Evolutionary conservation across 1,140 invertebrate genomes (phyloP), one percentile per base, ranked within the genome.

Genomic region (Parasteatoda tepidariorum): DNA sequence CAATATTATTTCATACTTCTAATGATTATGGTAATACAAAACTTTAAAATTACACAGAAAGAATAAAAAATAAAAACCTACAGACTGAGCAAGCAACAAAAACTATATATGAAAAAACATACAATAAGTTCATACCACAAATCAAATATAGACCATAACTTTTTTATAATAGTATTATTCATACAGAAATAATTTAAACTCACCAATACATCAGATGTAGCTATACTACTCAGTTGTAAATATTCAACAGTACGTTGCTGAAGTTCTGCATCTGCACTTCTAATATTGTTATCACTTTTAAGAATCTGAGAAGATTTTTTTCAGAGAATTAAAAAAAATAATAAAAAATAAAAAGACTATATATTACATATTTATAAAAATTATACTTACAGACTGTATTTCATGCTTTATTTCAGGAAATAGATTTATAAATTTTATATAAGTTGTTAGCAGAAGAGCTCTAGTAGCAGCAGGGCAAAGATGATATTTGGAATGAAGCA

Each of bases 191-290:
- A 9, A 2, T 9, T 13, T 48, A 48, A 18, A 48, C 89, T 88
- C 89, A 94, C 94, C 89, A 99, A 90, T 85, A 99, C 98, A 92
- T 99, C 98, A 31, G 96, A 94, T 64, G 97, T 97, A 13, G 98
- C 97, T 76, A 99, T 95, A 85, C 97, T 96, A 88, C 96, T 98
- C 55, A 99, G 90, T 87, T 98, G 96, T 30, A 99, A 90, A 91
- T 99, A 99, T 90, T 99, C 98, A 38, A 97, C 97, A 66, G 98
- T 97, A 88, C 98, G 92, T 89, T 99, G 98, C 88, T 99, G 98
- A 22, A 99, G 89, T 89, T 99, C 98, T 18, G 98, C 98, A 92
- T 99, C 98, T 3, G 98, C 95, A 86, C 96, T 99, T 13, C 97
- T 92, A 74, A 99, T 91, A 90, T 99, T 99, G 88, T 96, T 98